These are phyloP conservation scores for Zoanthus sociatus DNA, from an alignment of 92 coral and sea anemone species.

Conservation along the genomic window DNA sequence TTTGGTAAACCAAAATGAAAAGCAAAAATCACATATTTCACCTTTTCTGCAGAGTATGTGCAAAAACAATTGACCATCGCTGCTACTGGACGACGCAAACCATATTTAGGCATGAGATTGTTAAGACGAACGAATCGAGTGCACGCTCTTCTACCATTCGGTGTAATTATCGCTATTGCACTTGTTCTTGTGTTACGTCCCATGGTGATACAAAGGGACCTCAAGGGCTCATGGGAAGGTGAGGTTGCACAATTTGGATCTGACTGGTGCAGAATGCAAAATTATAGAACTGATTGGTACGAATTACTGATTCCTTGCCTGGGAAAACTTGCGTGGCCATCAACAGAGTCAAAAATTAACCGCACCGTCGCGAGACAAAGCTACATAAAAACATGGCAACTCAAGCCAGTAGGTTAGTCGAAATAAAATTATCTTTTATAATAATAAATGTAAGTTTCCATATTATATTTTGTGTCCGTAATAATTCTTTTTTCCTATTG, in stretches of 20 bases:
- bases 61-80: too few species aligned
- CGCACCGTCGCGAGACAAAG: conserved; percentile 18
- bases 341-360: not conserved
- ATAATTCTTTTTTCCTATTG: not conserved
- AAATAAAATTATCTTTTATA: not conserved
- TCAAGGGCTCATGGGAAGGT: not conserved
- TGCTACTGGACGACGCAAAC: too few species aligned
- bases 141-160: not conserved
- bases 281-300: conserved; percentile 37
- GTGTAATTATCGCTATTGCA: not conserved
- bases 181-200: not conserved
- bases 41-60: too few species aligned
- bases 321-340: conserved; percentile 17
- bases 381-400: conserved; percentile 13
- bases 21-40: too few species aligned
- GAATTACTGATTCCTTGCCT: conserved; percentile 12
- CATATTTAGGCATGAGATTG: not conserved
- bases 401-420: conserved; percentile 26
- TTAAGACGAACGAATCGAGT: not conserved
- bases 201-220: not conserved
- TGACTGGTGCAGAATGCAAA: conserved; percentile 35
- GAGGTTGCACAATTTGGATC: not conserved
- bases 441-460: not conserved
- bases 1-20: too few species aligned
- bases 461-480: not conserved